These are phyloP conservation scores for Gavia stellata DNA, from an alignment of 2,113 vertebrate species.

Conservation along the genomic window DNA sequence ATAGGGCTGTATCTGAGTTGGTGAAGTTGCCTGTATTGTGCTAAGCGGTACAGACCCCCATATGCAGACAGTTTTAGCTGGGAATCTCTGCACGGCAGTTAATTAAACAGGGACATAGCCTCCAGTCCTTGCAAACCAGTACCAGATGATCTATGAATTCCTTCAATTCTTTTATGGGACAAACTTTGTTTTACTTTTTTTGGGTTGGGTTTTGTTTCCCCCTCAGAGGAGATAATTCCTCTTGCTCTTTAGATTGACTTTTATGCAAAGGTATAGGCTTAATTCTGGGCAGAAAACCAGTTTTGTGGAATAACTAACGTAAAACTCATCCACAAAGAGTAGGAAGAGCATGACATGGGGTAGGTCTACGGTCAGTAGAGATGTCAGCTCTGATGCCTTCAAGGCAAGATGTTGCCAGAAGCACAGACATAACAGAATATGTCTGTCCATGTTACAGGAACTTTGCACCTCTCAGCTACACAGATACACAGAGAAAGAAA, in stretches of 20 bases:
- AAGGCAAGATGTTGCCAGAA: background rate
- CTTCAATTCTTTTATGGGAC: background rate
- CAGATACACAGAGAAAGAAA: background rate
- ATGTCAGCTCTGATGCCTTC: background rate
- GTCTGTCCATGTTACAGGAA: background rate
- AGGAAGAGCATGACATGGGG: background rate
- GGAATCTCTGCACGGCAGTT: background rate
- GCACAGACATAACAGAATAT: background rate
- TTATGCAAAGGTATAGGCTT: background rate
- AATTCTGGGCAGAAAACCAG: background rate
- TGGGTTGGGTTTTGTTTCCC: background rate
- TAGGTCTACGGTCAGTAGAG: background rate
- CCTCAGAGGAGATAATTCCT: background rate
- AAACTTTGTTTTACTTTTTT: background rate
- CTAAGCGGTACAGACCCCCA: background rate
- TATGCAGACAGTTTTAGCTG: background rate
- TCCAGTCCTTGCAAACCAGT: background rate
- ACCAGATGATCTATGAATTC: background rate
- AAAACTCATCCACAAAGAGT: background rate
- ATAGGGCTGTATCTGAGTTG: accelerated
- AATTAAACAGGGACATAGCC: background rate
- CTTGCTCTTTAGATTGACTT: background rate
- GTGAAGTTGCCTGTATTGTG: background rate
- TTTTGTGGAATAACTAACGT: background rate
- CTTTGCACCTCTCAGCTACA: background rate